These are phyloP conservation scores for Cryptocephalus primarius DNA, from an alignment of 2,888 invertebrate species.

Conservation along the genomic window DNA sequence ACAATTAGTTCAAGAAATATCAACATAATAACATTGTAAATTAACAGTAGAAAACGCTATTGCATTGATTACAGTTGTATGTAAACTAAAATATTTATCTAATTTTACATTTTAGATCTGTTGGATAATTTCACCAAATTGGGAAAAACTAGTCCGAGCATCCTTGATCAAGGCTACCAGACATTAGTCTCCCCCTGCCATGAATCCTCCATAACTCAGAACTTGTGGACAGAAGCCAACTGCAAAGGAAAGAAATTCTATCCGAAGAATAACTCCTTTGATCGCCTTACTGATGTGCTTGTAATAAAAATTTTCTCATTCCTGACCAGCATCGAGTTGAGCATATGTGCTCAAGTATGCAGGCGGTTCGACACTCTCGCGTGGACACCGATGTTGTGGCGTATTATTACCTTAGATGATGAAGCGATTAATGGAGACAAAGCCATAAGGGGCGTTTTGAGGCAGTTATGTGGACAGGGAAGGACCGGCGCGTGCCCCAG, in stretches of 20 bases:
- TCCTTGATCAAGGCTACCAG: conserved; percentile 69
- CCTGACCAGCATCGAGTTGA: conserved; percentile 60
- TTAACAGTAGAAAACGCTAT: no score
- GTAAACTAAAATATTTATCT: no score
- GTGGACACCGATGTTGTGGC: conserved; percentile 71
- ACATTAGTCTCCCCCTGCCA: conserved; percentile 56
- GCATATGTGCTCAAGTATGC: conserved; percentile 64
- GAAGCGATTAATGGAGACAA: conserved; percentile 52
- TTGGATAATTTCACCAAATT: conserved; percentile 36
- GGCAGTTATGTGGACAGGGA: conserved; percentile 54
- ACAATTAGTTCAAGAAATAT: no score
- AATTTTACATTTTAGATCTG: conserved; percentile 7
- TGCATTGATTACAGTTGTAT: no score
- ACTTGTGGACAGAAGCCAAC: conserved; percentile 33
- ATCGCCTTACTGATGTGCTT: conserved; percentile 54
- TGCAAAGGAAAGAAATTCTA: conserved; percentile 27
- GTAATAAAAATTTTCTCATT: conserved; percentile 59
- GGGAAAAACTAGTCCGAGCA: conserved; percentile 50
- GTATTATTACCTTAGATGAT: conserved; percentile 51
- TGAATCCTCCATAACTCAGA: conserved; percentile 35
- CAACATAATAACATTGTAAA: no score
- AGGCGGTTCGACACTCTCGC: conserved; percentile 64
- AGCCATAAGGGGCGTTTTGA: conserved; percentile 51
- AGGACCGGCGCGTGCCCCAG: conserved; percentile 56
- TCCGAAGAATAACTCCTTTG: conserved; percentile 41